Percentiles rank a stretch among this genome's conserved stretches.
Evolutionary conservation across 2,888 invertebrate genomes (phyloP).

Genomic region (Macrophya alboannulata): DNA sequence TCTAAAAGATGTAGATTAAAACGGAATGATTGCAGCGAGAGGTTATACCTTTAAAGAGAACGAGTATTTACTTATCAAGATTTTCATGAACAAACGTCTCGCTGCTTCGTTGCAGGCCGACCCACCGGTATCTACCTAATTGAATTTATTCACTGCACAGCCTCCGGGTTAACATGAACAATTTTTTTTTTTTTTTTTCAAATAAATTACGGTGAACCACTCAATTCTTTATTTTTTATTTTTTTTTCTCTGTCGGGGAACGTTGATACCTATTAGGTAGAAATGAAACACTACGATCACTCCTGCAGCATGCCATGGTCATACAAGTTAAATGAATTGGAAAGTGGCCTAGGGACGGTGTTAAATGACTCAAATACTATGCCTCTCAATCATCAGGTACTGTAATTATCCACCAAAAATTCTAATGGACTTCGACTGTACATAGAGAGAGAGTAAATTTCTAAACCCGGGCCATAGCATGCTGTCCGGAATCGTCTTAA

Average conservation of each 20-base stretch:
- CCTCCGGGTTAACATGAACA: background rate
- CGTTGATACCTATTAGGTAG: background rate
- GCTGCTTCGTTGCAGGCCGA: background rate
- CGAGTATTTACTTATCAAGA: slow-evolving; percentile 21
- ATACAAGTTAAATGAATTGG: slow-evolving; percentile 17
- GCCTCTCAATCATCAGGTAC: background rate
- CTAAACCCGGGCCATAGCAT: background rate
- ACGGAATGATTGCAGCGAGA: background rate
- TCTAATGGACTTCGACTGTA: background rate
- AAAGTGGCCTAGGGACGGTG: slow-evolving; percentile 13
- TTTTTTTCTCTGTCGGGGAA: background rate
- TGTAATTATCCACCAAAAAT: slow-evolving; percentile 19
- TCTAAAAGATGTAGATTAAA: background rate
- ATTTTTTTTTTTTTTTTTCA: background rate
- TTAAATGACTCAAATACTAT: slow-evolving; percentile 1
- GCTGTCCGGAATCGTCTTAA: background rate
- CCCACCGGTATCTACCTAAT: background rate
- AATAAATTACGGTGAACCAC: background rate
- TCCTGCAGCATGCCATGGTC: background rate
- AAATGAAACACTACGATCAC: background rate
- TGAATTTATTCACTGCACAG: background rate
- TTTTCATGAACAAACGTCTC: background rate
- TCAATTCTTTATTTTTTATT: background rate
- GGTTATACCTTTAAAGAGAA: background rate
- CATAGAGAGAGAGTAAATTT: background rate